A percentile compares a stretch with the other conserved stretches of the same genome.
These are phyloP conservation scores for Baccha elongata DNA, from an alignment of 2,888 invertebrate species.

Conservation along the genomic window DNA sequence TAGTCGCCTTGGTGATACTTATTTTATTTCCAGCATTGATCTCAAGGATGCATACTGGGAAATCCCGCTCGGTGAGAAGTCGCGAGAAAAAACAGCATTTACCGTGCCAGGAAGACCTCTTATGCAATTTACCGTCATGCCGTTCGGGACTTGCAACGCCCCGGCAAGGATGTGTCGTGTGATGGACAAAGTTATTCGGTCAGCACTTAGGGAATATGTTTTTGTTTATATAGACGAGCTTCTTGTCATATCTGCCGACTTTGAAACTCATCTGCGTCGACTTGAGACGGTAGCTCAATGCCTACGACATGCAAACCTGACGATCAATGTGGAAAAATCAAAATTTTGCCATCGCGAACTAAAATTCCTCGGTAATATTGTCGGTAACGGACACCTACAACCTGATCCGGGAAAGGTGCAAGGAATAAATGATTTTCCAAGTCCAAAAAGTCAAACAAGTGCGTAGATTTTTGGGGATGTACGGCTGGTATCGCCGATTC, in stretches of 20 bases:
- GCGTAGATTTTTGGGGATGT: slow-evolving; percentile 62
- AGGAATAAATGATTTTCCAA: slow-evolving; percentile 38
- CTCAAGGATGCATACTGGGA: no score
- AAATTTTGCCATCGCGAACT: slow-evolving; percentile 47
- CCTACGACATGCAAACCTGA: slow-evolving; percentile 43
- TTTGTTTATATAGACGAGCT: slow-evolving; percentile 67
- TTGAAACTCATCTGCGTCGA: no score
- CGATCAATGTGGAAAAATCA: no score
- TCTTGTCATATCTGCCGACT: slow-evolving; percentile 32
- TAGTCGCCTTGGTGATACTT: no score
- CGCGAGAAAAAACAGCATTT: slow-evolving; percentile 72
- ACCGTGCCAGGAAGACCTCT: slow-evolving; percentile 73
- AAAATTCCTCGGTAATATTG: slow-evolving; percentile 40
- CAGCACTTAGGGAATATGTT: slow-evolving; percentile 28
- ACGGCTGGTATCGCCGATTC: no score
- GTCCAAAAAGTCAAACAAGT: slow-evolving; percentile 68
- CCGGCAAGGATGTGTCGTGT: slow-evolving; percentile 52
- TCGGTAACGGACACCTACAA: slow-evolving; percentile 34
- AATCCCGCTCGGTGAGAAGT: slow-evolving; percentile 26
- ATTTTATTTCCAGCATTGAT: no score
- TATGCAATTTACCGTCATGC: no score
- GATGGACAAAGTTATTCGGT: slow-evolving; percentile 56
- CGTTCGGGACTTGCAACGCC: slow-evolving; percentile 59
- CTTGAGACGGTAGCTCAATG: no score
- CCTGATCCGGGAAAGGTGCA: slow-evolving; percentile 49